Conservation (phyloP, 1,140 invertebrate genomes). For the Drosophila hydei region DNA sequence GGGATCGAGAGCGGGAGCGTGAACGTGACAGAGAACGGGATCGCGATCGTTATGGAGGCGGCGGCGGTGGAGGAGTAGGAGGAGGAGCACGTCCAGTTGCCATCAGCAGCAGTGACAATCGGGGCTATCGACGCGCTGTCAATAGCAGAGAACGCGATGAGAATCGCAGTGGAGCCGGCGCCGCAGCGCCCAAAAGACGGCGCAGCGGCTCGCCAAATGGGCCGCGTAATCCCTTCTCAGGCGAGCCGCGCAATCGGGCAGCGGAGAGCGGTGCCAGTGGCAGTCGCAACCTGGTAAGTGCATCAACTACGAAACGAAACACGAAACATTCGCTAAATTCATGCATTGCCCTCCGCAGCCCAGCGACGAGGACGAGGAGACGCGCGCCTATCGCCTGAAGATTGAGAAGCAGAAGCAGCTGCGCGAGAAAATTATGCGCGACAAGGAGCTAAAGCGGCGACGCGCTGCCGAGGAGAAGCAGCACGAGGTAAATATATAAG, state of each 20-base stretch:
- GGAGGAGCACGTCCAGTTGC: conserved; percentile 10
- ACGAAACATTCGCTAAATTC: background rate
- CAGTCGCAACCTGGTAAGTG: conserved; percentile 60
- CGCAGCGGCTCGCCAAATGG: conserved; percentile 66
- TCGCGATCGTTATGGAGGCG: conserved; percentile 29
- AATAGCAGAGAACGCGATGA: conserved; percentile 56
- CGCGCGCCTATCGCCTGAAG: conserved; percentile 86
- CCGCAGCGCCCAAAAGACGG: conserved; percentile 66
- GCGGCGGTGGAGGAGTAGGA: conserved; percentile 2
- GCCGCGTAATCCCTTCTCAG: conserved; percentile 61
- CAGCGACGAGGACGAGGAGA: conserved; percentile 87
- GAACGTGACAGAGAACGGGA: conserved; percentile 33
- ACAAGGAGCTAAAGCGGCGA: conserved; percentile 87
- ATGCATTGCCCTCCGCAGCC: conserved; percentile 61
- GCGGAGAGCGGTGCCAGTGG: conserved; percentile 50
- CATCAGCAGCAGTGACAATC: conserved; percentile 11
- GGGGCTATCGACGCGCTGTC: conserved; percentile 55
- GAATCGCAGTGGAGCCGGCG: conserved; percentile 45
- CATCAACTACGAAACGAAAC: background rate
- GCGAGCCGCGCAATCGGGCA: conserved; percentile 56
- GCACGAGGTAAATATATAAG: conserved; percentile 72
- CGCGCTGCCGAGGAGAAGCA: conserved; percentile 85
- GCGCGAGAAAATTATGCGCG: conserved; percentile 86
- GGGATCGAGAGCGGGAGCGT: conserved; percentile 55
- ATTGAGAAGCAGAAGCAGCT: conserved; percentile 88